Percentiles rank a stretch among this genome's conserved stretches.
Evolutionary conservation across 2,888 invertebrate species (phyloP).

Genomic region (Galerucella pusilla): DNA sequence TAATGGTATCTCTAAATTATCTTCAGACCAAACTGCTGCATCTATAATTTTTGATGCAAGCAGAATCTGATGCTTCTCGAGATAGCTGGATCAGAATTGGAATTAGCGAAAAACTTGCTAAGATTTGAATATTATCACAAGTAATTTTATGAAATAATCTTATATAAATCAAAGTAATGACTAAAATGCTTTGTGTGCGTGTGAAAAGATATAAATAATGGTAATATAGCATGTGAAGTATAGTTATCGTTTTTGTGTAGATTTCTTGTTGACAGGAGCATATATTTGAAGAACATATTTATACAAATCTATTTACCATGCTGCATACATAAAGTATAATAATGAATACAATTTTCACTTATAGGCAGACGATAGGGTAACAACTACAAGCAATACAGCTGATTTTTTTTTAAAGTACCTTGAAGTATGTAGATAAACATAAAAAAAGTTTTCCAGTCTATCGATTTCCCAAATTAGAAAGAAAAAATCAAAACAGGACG

Average conservation of each 20-base stretch:
- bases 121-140: background rate
- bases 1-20: too few species aligned
- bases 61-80: background rate
- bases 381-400: too few species aligned
- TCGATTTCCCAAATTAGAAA: too few species aligned
- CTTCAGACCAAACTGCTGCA: too few species aligned
- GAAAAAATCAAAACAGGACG: too few species aligned
- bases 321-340: background rate
- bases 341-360: background rate
- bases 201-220: background rate
- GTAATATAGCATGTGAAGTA: background rate
- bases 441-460: too few species aligned
- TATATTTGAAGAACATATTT: background rate
- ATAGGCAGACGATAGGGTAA: too few species aligned
- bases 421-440: too few species aligned
- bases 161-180: background rate
- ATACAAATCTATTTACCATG: background rate
- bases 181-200: background rate
- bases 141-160: too few species aligned
- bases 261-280: background rate
- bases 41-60: background rate
- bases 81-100: background rate
- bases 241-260: background rate
- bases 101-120: background rate
- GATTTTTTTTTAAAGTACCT: too few species aligned